Base-by-base conservation (phyloP, 2,888 invertebrate genomes). In the Ophion obscuratus region DNA sequence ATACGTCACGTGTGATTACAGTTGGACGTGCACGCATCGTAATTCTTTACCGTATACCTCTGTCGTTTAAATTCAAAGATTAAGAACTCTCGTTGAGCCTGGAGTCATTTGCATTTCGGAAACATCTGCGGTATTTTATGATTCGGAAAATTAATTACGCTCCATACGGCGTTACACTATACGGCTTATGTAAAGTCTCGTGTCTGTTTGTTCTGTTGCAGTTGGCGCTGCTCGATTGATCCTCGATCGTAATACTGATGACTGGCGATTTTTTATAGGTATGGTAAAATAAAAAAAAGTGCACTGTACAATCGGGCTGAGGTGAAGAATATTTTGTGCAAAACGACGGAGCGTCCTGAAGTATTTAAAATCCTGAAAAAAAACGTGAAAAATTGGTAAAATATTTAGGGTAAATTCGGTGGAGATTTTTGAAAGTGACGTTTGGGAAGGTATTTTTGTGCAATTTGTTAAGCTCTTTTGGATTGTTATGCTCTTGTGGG, bases 161-260 rank as follows among this genome's bases (percentile, higher is more conserved):
- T 77, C 53, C 61, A 11, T 71, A 36, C 47, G n/a, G 14, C 17
- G 24, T 24, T 59, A 70, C 44, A 62, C 24, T 40, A 59, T 24
- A 44, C 24, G 44, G 36, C 40, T 40, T 59, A 20, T 73, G 31
- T 70, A 73, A 86, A 68, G 73, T 77, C 64, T 83, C 76, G 75
- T 67, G 11, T 61, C 40, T 76, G 64, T 73, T 86, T 83, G 61
- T 57, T 86, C 83, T 86, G 85, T 86, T 86, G 74, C 86, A 86
- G 86, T 86, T 81, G 81, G 70, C 57, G 40, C 27, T 59, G 61
- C 20, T 57, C 14, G 27, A 76, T 80, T 71, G 62, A 71, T 66
- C 31, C 24, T 59, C 17, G 64, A n/a, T 70, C 74, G 74, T 81
- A 64, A 86, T 77, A 74, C 77, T 64, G 86, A 83, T 80, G 76